phyloP scores from a whole-genome alignment of 2,888 invertebrate genomes.

The Apamea monoglypha region DNA sequence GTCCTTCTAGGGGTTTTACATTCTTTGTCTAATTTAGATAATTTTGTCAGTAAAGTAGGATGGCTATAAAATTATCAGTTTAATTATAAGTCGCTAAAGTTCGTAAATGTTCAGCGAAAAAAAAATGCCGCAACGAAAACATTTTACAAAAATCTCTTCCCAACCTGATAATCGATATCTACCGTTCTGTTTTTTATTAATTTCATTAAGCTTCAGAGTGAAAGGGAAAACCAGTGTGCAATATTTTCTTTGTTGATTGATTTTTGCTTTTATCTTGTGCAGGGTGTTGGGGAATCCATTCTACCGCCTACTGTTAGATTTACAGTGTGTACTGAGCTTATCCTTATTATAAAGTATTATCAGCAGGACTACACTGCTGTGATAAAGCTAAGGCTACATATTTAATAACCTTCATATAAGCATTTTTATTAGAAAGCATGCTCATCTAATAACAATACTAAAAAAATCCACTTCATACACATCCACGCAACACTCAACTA shows the following conservation, averaged over 20 bases:
- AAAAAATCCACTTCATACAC: too few species aligned
- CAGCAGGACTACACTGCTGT: too few species aligned
- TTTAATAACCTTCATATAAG: too few species aligned
- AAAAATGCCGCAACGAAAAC: neutral
- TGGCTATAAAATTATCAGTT: neutral
- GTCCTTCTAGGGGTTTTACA: neutral
- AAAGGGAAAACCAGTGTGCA: neutral
- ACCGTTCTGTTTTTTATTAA: neutral
- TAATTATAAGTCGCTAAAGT: neutral
- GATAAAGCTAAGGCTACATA: too few species aligned
- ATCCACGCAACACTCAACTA: too few species aligned
- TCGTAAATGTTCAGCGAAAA: neutral
- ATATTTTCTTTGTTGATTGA: slow-evolving; percentile 19
- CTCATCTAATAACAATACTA: too few species aligned
- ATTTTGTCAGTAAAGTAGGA: neutral
- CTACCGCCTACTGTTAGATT: slow-evolving; percentile 20
- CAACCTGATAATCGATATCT: neutral
- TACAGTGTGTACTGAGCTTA: neutral
- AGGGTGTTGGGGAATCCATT: slow-evolving; percentile 5
- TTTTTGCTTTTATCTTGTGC: slow-evolving; percentile 41
- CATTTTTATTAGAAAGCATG: too few species aligned
- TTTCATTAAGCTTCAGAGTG: neutral
- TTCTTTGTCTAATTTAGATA: neutral
- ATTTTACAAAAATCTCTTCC: neutral
- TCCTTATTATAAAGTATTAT: neutral